Evolutionary conservation across 2,888 invertebrate genomes (phyloP).

Genomic region (Atethmia centrago): DNA sequence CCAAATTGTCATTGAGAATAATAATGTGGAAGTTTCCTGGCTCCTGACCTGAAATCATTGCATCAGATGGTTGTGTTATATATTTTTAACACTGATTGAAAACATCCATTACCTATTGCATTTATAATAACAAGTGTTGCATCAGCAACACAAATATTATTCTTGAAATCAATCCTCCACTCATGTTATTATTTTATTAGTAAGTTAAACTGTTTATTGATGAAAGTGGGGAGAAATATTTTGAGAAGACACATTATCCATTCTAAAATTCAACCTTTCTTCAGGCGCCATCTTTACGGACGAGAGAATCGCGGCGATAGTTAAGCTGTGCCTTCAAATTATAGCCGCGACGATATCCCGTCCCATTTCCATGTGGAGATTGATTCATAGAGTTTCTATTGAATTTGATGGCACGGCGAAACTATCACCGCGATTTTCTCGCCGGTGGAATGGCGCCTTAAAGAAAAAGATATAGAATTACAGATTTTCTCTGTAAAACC

Average conservation of each 20-base stretch:
- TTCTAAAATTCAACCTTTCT: not conserved
- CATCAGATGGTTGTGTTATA: conserved; percentile 45
- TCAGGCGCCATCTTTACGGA: no score
- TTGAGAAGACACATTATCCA: not conserved
- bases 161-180: conserved; percentile 22
- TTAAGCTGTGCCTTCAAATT: no score
- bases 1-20: conserved; percentile 95
- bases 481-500: not conserved
- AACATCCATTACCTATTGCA: conserved; percentile 37
- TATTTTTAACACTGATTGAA: conserved; percentile 44
- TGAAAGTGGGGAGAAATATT: not conserved
- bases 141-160: conserved; percentile 27
- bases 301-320: no score
- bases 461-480: not conserved
- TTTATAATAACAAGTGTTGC: conserved; percentile 36
- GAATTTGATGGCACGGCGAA: no score
- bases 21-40: conserved; percentile 96
- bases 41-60: conserved; percentile 81
- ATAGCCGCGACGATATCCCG: no score
- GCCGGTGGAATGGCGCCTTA: not conserved
- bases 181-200: conserved; percentile 6
- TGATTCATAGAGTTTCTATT: no score
- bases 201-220: not conserved
- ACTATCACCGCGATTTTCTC: no score
- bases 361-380: no score